Evolutionary conservation across 2,797 vertebrate species (phyloP).

Genomic region (Etheostoma perlongum): DNA sequence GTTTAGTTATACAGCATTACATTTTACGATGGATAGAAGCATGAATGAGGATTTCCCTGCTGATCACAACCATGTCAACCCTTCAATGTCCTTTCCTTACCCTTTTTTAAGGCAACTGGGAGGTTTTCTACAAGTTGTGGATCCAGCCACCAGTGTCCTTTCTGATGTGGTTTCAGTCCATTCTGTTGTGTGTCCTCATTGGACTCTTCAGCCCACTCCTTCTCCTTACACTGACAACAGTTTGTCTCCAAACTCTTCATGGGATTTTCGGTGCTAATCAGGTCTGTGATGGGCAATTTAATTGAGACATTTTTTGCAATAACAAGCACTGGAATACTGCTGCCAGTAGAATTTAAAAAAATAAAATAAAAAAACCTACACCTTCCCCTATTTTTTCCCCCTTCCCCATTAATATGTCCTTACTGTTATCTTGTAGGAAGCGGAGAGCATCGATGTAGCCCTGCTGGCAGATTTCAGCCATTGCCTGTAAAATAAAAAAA

Average conservation of each 20-base stretch:
- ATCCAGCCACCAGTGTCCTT: slow-evolving; percentile 58
- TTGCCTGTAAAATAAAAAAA: slow-evolving; percentile 74
- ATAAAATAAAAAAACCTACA: no score
- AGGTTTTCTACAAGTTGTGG: slow-evolving; percentile 55
- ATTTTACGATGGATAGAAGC: no score
- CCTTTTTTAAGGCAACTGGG: slow-evolving; percentile 53
- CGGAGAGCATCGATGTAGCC: slow-evolving; percentile 88
- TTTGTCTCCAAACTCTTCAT: slow-evolving; percentile 25
- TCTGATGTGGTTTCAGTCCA: neutral
- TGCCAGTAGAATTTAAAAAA: neutral
- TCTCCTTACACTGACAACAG: slow-evolving; percentile 46
- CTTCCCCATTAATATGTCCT: slow-evolving; percentile 28
- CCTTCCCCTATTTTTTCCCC: no score
- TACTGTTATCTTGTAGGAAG: slow-evolving; percentile 89
- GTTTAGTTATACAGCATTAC: neutral
- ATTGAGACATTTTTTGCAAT: neutral
- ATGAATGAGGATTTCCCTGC: no score
- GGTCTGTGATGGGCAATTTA: slow-evolving; percentile 44
- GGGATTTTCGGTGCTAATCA: slow-evolving; percentile 50
- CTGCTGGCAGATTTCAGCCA: slow-evolving; percentile 87
- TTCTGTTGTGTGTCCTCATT: neutral
- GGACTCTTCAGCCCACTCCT: neutral
- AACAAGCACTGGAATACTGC: neutral
- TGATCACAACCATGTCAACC: no score
- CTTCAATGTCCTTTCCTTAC: slow-evolving; percentile 31